Evolutionary conservation across 2,113 vertebrate species (phyloP), one percentile per base, ranked within the genome.

Genomic region (Cryptomyrus ogoouensis): DNA sequence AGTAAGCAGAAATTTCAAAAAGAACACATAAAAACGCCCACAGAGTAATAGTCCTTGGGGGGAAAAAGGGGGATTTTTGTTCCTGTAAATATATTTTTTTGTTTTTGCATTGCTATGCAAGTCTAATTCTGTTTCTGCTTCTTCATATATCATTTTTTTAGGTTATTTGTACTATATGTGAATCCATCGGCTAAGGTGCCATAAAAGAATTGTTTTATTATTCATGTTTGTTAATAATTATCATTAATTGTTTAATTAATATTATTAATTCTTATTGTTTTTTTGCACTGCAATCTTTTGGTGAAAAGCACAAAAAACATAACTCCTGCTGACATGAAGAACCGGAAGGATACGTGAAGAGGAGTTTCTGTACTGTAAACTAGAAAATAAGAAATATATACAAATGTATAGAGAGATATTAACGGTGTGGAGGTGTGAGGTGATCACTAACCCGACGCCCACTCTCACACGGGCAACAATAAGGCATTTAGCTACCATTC

Each of bases 241-340:
- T 90, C 91, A 91, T 92, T 90, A 77, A 90, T 90, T 91, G 89
- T 96, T 95, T 96, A 96, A 95, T 92, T 91, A 90, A 90, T 91
- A 86, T 92, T 90, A 88, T 92, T 91, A 91, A 95, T 93, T 90
- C 94, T 94, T 95, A 95, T 95, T 93, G 94, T 97, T 98, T 90
- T 97, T 96, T 99, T 99, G 98, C 98, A 99, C 98, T 99, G 98
- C 97, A 95, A 98, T 97, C 97, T 98, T 97, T 99, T 99, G 97
- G 97, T 98, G 98, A 99, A 97, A 99, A 99, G 98, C 98, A 99
- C 98, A 99, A 99, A 12, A 98, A 97, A 94, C 97, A 97, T 96
- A 96, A 97, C 97, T 98, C 97, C 97, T 98, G 96, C 95, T 97
- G 97, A 99, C 96, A 97, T 98, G 97, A 99, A 99, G 98, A 96